Evolutionary conservation across 2,113 vertebrate species (phyloP), one percentile per base, ranked within the genome.

Genomic region (Egretta garzetta): DNA sequence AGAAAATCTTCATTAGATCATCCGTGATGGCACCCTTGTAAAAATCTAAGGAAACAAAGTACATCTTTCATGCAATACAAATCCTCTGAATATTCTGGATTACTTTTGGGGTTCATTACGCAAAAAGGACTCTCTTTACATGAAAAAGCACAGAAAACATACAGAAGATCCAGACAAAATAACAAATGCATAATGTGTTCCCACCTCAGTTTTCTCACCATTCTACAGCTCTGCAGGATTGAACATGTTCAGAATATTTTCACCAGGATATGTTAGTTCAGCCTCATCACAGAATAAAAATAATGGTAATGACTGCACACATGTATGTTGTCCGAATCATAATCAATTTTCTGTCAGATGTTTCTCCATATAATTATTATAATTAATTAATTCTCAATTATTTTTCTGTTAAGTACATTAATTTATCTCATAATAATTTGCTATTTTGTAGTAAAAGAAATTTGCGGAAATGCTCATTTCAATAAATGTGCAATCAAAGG

Each of bases 11-110:
- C 27, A 21, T 73, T 37, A 88, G 59, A 52, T 64, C 27, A 52
- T 27, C 20, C 43, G 2, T 74, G 49, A 72, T 33, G 3, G 5
- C 9, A 77, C 3, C 6, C 3, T 30, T 0, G 0, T 49, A 59
- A 92, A 80, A 81, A 56, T 23, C 8, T 37, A 35, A 60, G 18
- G 17, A 52, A 86, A 41, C 1, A 63, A 77, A 53, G 2, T 67
- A 23, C 2, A 37, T 14, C 3, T 86, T 82, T 62, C 24, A 41
- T n/a, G 27, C 5, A 52, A 21, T 47, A 45, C 17, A 72, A 84
- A 32, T 60, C 6, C 37, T 72, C 5, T 28, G 12, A 55, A 6
- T 59, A 26, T 84, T 84, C 22, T 64, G 43, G 28, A 15, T 68
- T 59, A 66, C 23, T 58, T 89, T 66, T 67, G 27, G 86, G 70